These are phyloP conservation scores for Bubo blakistoni DNA, from an alignment of 2,113 vertebrate species.

Conservation along the genomic window DNA sequence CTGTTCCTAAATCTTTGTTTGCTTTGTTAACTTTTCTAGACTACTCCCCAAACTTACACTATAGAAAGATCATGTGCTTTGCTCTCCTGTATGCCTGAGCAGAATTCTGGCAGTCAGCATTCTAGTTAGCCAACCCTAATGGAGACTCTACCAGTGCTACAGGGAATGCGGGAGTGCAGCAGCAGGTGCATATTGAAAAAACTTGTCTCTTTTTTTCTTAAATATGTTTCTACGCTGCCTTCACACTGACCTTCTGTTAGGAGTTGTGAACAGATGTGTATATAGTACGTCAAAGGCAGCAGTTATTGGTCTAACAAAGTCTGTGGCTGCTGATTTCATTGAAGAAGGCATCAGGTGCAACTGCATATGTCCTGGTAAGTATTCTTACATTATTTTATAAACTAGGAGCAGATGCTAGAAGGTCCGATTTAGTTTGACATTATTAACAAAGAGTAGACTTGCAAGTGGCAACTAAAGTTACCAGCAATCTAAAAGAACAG, in stretches of 20 bases:
- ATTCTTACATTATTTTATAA: not conserved
- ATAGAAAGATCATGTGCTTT: not conserved
- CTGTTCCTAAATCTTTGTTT: not conserved
- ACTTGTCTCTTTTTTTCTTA: not conserved
- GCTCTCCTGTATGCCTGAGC: not conserved
- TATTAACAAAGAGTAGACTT: not conserved
- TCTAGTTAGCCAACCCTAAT: not conserved
- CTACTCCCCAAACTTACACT: not conserved
- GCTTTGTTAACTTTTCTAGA: not conserved
- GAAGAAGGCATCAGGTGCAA: slow-evolving; percentile 92
- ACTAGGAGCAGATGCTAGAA: not conserved
- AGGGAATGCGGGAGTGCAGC: not conserved
- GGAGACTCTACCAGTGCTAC: not conserved
- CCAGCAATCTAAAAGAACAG: not conserved
- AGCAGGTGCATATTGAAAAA: not conserved
- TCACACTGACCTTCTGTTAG: slow-evolving; percentile 53
- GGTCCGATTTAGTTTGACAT: not conserved
- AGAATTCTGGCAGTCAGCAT: not conserved
- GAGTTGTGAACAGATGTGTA: slow-evolving; percentile 87
- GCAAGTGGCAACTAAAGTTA: not conserved
- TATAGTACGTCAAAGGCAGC: slow-evolving; percentile 93
- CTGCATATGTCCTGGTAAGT: slow-evolving; percentile 91
- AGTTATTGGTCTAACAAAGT: slow-evolving; percentile 92
- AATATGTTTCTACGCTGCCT: not conserved
- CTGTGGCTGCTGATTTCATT: slow-evolving; percentile 91